These are phyloP conservation scores for Trachymyrmex cornetzi DNA, from an alignment of 1,140 invertebrate genomes.

Conservation along the genomic window DNA sequence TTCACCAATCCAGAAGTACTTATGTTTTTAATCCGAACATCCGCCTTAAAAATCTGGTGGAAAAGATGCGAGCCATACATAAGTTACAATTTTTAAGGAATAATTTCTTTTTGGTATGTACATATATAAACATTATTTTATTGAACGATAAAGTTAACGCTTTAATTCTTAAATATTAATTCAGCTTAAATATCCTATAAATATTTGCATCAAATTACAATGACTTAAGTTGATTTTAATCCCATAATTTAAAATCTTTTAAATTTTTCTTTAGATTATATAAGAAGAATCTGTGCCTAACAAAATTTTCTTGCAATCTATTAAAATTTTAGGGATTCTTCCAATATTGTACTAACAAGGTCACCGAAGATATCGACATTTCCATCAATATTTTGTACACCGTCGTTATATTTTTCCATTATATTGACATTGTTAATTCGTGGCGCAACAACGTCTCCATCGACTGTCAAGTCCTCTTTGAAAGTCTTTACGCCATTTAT, in stretches of 20 bases:
- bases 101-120: neutral
- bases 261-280: neutral
- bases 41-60: slow-evolving; percentile 71
- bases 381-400: slow-evolving; percentile 71
- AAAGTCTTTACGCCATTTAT: slow-evolving; percentile 77
- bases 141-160: neutral
- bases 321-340: neutral
- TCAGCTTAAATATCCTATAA: slow-evolving; percentile 1
- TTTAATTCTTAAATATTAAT: neutral
- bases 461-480: slow-evolving; percentile 67
- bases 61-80: neutral
- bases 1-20: slow-evolving; percentile 65
- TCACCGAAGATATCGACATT: slow-evolving; percentile 76
- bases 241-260: neutral
- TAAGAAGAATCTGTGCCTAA: too few relatives aligned
- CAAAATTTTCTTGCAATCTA: too few relatives aligned
- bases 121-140: neutral
- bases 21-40: slow-evolving; percentile 59
- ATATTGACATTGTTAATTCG: slow-evolving; percentile 73
- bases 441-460: slow-evolving; percentile 64
- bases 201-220: neutral
- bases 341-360: slow-evolving; percentile 71
- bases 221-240: neutral
- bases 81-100: neutral
- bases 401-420: slow-evolving; percentile 61